Conservation (phyloP, 2,113 vertebrate genomes). For the Silurus meridionalis region DNA sequence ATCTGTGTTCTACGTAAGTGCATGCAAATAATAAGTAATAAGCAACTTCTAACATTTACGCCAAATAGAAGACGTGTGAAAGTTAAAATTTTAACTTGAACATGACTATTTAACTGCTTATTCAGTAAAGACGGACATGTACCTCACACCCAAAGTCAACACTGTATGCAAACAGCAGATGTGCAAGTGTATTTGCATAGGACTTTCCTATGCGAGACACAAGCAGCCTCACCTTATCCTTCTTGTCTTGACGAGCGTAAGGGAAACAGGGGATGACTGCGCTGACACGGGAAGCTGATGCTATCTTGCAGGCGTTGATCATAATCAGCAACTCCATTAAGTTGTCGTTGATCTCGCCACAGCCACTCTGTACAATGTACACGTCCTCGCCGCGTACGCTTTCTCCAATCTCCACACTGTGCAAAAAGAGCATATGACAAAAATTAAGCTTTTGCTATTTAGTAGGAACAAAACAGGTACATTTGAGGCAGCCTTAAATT, state of each 20-base stretch:
- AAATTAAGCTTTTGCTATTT: no score
- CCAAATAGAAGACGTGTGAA: background rate
- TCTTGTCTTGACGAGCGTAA: conserved; percentile 80
- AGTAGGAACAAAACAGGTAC: background rate
- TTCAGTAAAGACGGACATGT: background rate
- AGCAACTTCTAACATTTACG: background rate
- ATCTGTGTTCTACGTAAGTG: background rate
- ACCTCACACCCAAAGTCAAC: background rate
- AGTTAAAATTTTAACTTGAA: background rate
- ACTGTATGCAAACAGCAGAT: background rate
- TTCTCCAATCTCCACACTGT: conserved; percentile 79
- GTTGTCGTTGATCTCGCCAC: conserved; percentile 81
- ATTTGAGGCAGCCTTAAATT: background rate
- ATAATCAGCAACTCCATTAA: conserved; percentile 81
- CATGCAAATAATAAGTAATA: background rate
- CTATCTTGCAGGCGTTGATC: conserved; percentile 82
- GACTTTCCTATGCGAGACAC: background rate
- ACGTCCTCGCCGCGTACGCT: conserved; percentile 80
- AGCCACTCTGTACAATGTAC: conserved; percentile 81
- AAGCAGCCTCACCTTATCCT: conserved; percentile 77
- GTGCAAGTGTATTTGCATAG: background rate
- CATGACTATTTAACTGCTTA: background rate
- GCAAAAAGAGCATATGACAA: background rate
- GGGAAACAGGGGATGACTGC: conserved; percentile 82
- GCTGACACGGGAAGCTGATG: conserved; percentile 75